A percentile compares a stretch with the other conserved stretches of the same genome.
Evolutionary conservation across 2,797 vertebrate species (phyloP).

Genomic region (Typhlichthys subterraneus): DNA sequence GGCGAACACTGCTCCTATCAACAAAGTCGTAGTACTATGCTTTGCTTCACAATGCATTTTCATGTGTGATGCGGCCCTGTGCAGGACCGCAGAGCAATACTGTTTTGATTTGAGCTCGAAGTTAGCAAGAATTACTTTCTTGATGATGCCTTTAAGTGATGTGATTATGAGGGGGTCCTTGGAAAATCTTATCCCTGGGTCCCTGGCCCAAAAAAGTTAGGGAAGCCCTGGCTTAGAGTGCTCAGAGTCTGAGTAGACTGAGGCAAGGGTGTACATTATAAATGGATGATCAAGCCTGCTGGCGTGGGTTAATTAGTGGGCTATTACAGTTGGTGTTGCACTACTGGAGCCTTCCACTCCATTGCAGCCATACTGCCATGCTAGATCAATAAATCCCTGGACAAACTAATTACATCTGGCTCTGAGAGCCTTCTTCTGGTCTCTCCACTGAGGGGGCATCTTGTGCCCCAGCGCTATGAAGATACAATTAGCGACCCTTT

Average conservation of each 20-base stretch:
- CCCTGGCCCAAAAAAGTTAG: too few species aligned
- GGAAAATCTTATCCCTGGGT: too few species aligned
- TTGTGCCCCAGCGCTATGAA: background rate
- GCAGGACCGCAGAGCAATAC: too few species aligned
- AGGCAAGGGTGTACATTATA: background rate
- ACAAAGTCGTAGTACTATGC: too few species aligned
- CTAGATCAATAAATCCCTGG: conserved; percentile 2
- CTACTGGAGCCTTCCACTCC: conserved; percentile 21
- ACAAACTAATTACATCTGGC: conserved; percentile 19
- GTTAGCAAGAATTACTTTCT: too few species aligned
- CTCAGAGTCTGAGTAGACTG: background rate
- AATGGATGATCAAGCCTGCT: background rate
- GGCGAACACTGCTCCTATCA: too few species aligned
- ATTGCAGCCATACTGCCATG: conserved; percentile 3
- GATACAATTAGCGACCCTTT: background rate
- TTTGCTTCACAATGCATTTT: too few species aligned
- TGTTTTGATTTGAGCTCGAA: too few species aligned
- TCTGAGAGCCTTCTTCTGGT: conserved; percentile 1
- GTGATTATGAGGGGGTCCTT: too few species aligned
- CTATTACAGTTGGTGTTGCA: background rate
- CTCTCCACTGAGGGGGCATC: background rate
- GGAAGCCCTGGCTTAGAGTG: too few species aligned
- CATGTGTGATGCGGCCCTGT: too few species aligned
- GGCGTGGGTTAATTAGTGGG: conserved; percentile 4
- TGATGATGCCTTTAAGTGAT: too few species aligned